Base-by-base conservation (phyloP, 2,113 vertebrate species). In the Ceuthmochares aereus region DNA sequence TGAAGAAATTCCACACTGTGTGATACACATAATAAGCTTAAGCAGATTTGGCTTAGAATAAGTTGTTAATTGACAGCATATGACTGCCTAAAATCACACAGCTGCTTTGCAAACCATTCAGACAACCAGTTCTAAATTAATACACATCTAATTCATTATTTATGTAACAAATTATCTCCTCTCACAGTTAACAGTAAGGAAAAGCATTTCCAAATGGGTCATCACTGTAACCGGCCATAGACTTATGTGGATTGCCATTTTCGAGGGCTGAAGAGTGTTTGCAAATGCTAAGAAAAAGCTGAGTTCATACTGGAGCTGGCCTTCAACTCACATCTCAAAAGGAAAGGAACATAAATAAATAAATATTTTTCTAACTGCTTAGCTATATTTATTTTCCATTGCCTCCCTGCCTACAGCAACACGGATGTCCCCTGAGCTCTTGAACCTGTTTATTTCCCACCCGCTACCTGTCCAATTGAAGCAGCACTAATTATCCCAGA, bases 71-170 rank as follows among this genome's bases (percentile, higher is more conserved):
- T 91, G 95, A 94, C 83, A 84, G 92, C 96, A 97, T 42, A 59
- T 59, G 64, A 96, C 85, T 94, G 96, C 91, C 95, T 73, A 94
- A 90, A 96, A 88, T 91, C 95, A 94, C 95, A 96, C 87, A 84
- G 82, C 70, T 79, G 91, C 94, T 95, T 89, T 93, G 64, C 86
- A 95, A 88, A 54, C 91, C 76, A 77, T 93, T 96, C 87, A 84
- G 77, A 96, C 95, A 95, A 95, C 64, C 42, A 89, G 79, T 94
- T 97, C 91, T 95, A 95, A 63, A 74, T 49, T 40, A 95, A 96
- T 96, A 97, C 88, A 89, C 84, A 79, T 93, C 95, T 90, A 93
- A 96, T 97, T 97, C 91, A 97, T 96, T 97, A 97, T 97, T 97
- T 96, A 97, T 79, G 92, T 83, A 94, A 97, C 93, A 95, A 95